Percentiles rank a stretch among this genome's conserved stretches.
These are phyloP conservation scores for Crax fasciolata DNA, from an alignment of 2,797 vertebrate species.

Conservation along the genomic window DNA sequence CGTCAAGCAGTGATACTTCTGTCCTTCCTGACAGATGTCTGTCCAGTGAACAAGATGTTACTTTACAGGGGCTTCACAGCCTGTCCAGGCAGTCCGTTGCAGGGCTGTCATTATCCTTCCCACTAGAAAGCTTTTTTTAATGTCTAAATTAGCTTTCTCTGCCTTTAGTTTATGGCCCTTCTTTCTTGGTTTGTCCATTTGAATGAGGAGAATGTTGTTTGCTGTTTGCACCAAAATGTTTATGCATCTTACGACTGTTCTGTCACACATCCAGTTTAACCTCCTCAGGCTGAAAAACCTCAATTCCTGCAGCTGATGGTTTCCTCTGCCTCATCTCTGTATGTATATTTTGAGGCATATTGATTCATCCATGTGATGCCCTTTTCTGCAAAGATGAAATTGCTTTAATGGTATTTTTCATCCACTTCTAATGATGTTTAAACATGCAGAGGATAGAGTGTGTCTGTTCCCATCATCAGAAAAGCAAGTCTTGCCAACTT, in stretches of 20 bases:
- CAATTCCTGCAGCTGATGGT: not conserved
- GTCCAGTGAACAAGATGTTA: not conserved
- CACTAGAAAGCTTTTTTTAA: not conserved
- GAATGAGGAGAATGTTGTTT: not conserved
- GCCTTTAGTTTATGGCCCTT: not conserved
- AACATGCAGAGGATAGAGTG: slow-evolving; percentile 7
- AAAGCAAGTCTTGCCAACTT: slow-evolving; percentile 49
- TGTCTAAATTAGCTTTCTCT: not conserved
- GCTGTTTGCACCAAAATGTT: not conserved
- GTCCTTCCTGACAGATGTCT: not conserved
- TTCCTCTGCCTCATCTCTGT: slow-evolving; percentile 57
- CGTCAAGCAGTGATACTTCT: not conserved
- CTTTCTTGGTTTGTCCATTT: not conserved
- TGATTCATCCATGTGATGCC: slow-evolving; percentile 49
- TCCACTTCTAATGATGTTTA: slow-evolving; percentile 35
- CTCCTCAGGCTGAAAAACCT: not conserved
- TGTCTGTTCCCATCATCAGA: not conserved
- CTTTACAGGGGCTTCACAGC: not conserved
- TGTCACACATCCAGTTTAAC: not conserved
- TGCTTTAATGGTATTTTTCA: slow-evolving; percentile 48
- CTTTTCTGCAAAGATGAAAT: slow-evolving; percentile 59
- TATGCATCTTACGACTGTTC: not conserved
- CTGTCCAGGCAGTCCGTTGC: not conserved
- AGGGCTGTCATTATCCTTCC: not conserved
- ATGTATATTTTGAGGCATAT: slow-evolving; percentile 46